Evolutionary conservation across 30 jellyfish, hydroid and myxozoan species (phyloP).

Genomic region (Pelagia noctiluca): DNA sequence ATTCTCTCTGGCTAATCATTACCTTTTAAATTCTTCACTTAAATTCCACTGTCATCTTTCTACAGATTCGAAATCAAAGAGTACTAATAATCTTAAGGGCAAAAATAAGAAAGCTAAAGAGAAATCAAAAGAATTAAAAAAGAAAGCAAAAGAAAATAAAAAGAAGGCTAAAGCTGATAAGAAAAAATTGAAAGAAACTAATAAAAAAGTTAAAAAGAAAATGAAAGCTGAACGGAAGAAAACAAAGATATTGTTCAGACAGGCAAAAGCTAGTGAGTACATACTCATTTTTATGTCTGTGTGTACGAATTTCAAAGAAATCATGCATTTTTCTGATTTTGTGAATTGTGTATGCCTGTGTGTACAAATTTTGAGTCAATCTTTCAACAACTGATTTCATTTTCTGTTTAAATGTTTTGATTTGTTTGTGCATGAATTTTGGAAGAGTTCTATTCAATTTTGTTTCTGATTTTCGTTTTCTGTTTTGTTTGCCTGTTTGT

Average conservation of each 20-base stretch:
- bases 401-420: neutral
- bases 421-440: neutral
- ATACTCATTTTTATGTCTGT: constrained; percentile 1
- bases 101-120: neutral
- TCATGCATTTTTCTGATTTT: neutral
- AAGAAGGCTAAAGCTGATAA: constrained; percentile 21
- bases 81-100: neutral
- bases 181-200: constrained; percentile 37
- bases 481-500: neutral
- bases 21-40: neutral
- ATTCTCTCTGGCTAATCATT: neutral
- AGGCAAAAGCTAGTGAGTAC: constrained; percentile 69
- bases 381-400: neutral
- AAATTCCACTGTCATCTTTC: too few species aligned
- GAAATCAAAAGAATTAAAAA: neutral
- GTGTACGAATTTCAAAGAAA: neutral
- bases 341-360: constrained; percentile 9
- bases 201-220: constrained; percentile 37
- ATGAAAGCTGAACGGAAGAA: constrained; percentile 39
- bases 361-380: neutral
- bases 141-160: neutral
- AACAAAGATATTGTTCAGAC: constrained; percentile 15
- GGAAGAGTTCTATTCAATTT: neutral
- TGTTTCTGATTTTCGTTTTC: neutral
- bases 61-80: too few species aligned